Conservation (phyloP, 2,888 invertebrate species). For the Brassicogethes aeneus region DNA sequence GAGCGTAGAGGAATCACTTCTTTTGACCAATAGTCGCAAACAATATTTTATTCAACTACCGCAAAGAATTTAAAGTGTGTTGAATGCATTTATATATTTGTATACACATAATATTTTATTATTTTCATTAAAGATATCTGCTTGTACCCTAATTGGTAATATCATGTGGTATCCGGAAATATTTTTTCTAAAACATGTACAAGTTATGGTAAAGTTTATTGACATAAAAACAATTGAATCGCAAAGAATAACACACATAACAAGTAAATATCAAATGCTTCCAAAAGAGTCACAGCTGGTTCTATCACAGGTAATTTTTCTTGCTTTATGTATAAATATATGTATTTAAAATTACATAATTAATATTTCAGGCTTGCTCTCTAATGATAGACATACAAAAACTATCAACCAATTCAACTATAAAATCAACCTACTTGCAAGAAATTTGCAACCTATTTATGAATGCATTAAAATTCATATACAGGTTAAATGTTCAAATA, state of each 20-base stretch:
- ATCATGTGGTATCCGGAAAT: conserved; percentile 78
- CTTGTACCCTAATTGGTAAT: conserved; percentile 70
- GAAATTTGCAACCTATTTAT: conserved; percentile 46
- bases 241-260: conserved; percentile 48
- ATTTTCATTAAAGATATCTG: conserved; percentile 50
- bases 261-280: conserved; percentile 49
- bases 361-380: conserved; percentile 45
- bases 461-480: conserved; percentile 41
- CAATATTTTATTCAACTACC: too few species aligned
- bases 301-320: conserved; percentile 37
- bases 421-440: conserved; percentile 48
- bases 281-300: conserved; percentile 51
- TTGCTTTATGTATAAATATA: too few species aligned
- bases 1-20: too few species aligned
- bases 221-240: conserved; percentile 40
- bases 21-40: too few species aligned
- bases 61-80: too few species aligned
- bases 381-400: conserved; percentile 58
- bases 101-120: too few species aligned
- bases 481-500: conserved; percentile 42
- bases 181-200: conserved; percentile 61
- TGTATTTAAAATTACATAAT: too few species aligned
- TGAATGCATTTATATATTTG: too few species aligned
- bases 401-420: conserved; percentile 40
- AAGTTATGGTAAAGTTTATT: conserved; percentile 48